Conservation (phyloP, 1,140 invertebrate genomes). For the Diorhabda sublineata region DNA sequence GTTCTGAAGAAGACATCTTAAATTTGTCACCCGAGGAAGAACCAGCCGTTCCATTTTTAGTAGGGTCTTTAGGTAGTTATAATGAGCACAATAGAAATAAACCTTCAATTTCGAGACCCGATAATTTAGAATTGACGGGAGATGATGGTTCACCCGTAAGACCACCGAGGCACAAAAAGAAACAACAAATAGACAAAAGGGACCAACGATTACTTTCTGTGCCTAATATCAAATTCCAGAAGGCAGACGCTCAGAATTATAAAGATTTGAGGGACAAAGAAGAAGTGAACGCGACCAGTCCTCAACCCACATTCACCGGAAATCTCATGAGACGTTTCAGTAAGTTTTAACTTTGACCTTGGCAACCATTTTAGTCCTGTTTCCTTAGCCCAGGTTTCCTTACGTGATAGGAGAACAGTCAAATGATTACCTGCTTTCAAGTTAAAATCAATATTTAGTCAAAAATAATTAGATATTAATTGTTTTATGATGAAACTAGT, state of each 20-base stretch:
- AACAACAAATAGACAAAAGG: slow-evolving; percentile 52
- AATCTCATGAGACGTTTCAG: slow-evolving; percentile 78
- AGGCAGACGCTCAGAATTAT: slow-evolving; percentile 32
- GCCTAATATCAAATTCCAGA: slow-evolving; percentile 68
- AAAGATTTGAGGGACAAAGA: slow-evolving; percentile 49
- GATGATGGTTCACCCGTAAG: slow-evolving; percentile 55
- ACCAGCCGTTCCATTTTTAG: slow-evolving; percentile 24
- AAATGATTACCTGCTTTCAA: slow-evolving; percentile 5
- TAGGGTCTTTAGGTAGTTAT: slow-evolving; percentile 30
- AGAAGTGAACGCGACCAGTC: slow-evolving; percentile 38
- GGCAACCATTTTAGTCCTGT: slow-evolving; percentile 8
- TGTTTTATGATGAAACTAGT: too few relatives aligned
- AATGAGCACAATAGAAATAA: slow-evolving; percentile 20
- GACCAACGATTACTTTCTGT: slow-evolving; percentile 70
- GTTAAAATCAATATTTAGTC: too few relatives aligned
- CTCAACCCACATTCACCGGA: slow-evolving; percentile 57
- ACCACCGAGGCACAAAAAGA: slow-evolving; percentile 58
- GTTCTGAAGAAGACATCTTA: slow-evolving; percentile 40
- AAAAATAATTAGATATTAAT: too few relatives aligned
- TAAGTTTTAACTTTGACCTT: slow-evolving; percentile 63
- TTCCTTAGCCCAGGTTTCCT: slow-evolving; percentile 14
- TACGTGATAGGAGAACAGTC: slow-evolving; percentile 3
- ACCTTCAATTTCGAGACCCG: slow-evolving; percentile 49
- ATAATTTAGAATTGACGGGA: slow-evolving; percentile 61
- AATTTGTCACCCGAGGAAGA: slow-evolving; percentile 30